Evolutionary conservation across 2,888 invertebrate species (phyloP).

Genomic region (Cremastobaeus sp.): DNA sequence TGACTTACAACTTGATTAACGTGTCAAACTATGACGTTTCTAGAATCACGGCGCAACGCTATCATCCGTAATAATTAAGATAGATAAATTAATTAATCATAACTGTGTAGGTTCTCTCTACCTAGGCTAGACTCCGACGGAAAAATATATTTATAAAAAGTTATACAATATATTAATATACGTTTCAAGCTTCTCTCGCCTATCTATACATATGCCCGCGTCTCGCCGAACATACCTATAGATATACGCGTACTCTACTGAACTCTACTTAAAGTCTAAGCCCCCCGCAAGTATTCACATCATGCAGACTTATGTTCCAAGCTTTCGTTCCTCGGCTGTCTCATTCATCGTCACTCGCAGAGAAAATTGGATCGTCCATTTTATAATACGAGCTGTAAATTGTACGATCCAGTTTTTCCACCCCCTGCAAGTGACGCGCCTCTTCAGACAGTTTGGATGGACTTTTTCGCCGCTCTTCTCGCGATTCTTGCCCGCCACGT

Average conservation of each 20-base stretch:
- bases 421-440: neutral
- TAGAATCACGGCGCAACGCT: slow-evolving; percentile 71
- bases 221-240: slow-evolving; percentile 58
- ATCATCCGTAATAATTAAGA: slow-evolving; percentile 66
- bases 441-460: slow-evolving; percentile 68
- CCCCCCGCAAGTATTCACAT: slow-evolving; percentile 66
- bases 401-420: neutral
- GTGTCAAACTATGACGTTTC: slow-evolving; percentile 75
- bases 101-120: slow-evolving; percentile 75
- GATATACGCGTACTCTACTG: slow-evolving; percentile 63
- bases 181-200: slow-evolving; percentile 77
- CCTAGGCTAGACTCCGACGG: slow-evolving; percentile 78
- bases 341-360: slow-evolving; percentile 1
- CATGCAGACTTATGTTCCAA: slow-evolving; percentile 58
- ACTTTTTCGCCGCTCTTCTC: slow-evolving; percentile 72
- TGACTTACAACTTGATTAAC: slow-evolving; percentile 62
- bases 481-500: slow-evolving; percentile 57
- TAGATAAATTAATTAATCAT: slow-evolving; percentile 75
- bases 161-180: slow-evolving; percentile 77
- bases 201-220: slow-evolving; percentile 62
- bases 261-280: slow-evolving; percentile 72
- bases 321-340: neutral
- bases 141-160: slow-evolving; percentile 79
- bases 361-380: slow-evolving; percentile 7
- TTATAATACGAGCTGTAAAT: neutral